Percentiles rank a stretch among this genome's conserved stretches.
These are phyloP conservation scores for Limnephilus auricula DNA, from an alignment of 2,888 invertebrate genomes.

Conservation along the genomic window DNA sequence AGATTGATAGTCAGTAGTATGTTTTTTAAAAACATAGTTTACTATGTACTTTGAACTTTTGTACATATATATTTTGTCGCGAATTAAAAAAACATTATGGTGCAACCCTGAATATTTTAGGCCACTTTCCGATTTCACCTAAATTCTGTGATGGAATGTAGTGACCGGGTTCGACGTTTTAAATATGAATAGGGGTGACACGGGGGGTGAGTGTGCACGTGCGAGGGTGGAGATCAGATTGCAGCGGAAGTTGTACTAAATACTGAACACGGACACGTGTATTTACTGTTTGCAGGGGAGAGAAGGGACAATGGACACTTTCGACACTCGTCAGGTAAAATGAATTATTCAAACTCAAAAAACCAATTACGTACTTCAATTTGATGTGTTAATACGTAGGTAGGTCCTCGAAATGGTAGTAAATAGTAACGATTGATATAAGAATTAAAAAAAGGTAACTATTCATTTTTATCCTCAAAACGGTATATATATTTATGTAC, in stretches of 20 bases:
- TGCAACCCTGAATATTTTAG: background rate
- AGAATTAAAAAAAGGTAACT: background rate
- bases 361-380: background rate
- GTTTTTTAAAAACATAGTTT: too few relatives aligned
- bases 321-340: background rate
- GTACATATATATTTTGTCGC: too few relatives aligned
- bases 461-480: background rate
- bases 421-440: background rate
- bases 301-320: background rate
- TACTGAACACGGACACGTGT: slow-evolving; percentile 27
- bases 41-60: too few relatives aligned
- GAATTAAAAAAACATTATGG: background rate
- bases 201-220: slow-evolving; percentile 22
- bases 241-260: slow-evolving; percentile 24
- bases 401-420: background rate
- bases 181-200: background rate
- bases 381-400: background rate
- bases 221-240: background rate
- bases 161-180: background rate
- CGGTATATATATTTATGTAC: too few relatives aligned
- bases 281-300: background rate
- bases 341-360: background rate
- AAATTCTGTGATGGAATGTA: background rate
- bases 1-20: background rate
- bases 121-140: background rate